Evolutionary conservation across 2,797 vertebrate species (phyloP).

Genomic region (Serranus cabrilla): DNA sequence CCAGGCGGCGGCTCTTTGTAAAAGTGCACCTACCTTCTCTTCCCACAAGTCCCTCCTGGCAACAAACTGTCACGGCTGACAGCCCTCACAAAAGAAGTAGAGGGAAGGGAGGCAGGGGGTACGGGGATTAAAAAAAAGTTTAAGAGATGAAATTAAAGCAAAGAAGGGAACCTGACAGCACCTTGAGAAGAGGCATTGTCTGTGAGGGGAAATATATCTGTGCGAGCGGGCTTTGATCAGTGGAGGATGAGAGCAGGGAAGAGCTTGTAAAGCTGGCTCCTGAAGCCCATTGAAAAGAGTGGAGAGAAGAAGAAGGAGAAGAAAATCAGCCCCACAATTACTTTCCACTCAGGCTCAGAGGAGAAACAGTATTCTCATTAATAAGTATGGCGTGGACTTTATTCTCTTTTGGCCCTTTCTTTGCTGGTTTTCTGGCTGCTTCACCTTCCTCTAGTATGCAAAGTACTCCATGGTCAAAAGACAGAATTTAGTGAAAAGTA

Average conservation of each 20-base stretch:
- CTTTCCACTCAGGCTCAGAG: slow-evolving; percentile 57
- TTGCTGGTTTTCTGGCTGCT: not conserved
- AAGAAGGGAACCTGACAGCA: slow-evolving; percentile 88
- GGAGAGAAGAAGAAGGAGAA: slow-evolving; percentile 63
- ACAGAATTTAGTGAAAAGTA: slow-evolving; percentile 21
- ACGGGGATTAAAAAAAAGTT: slow-evolving; percentile 86
- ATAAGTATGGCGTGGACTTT: slow-evolving; percentile 30
- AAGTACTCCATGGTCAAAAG: slow-evolving; percentile 30
- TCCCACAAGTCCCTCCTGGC: slow-evolving; percentile 86
- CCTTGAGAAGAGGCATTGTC: slow-evolving; percentile 88
- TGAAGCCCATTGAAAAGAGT: slow-evolving; percentile 74
- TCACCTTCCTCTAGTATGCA: slow-evolving; percentile 6
- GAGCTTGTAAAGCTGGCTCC: slow-evolving; percentile 83
- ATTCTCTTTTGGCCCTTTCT: slow-evolving; percentile 27
- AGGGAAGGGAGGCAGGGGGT: slow-evolving; percentile 81
- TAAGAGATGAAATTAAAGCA: slow-evolving; percentile 89
- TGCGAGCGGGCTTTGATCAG: slow-evolving; percentile 86
- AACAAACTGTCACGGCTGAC: slow-evolving; percentile 88
- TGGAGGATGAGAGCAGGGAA: slow-evolving; percentile 80
- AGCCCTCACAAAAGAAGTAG: slow-evolving; percentile 85
- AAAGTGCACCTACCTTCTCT: slow-evolving; percentile 85
- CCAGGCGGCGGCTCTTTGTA: slow-evolving; percentile 86
- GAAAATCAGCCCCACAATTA: slow-evolving; percentile 72
- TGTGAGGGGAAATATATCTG: slow-evolving; percentile 85
- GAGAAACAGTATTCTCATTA: slow-evolving; percentile 59